phyloP scores from a whole-genome alignment of 2,888 invertebrate species.

The Gastrophysa polygoni region DNA sequence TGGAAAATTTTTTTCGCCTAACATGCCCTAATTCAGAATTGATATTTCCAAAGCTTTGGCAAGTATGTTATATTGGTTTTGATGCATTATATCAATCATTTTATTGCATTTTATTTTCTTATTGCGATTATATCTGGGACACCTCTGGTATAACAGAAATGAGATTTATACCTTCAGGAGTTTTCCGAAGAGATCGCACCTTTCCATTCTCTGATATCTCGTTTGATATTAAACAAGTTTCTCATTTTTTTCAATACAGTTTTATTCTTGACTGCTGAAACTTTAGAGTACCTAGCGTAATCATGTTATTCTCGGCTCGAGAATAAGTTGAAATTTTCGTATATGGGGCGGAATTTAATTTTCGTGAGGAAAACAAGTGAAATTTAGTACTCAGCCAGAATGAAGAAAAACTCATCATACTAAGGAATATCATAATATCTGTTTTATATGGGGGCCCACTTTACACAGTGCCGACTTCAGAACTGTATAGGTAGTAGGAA shows the following conservation, averaged over 20 bases:
- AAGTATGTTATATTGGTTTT: no score
- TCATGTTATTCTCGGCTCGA: constrained; percentile 36
- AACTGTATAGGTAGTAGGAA: no score
- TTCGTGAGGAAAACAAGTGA: constrained; percentile 54
- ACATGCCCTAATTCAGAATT: no score
- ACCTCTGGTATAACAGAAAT: no score
- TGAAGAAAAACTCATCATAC: constrained; percentile 58
- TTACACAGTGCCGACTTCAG: constrained; percentile 17
- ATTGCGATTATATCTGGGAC: no score
- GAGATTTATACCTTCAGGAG: no score
- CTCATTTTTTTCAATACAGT: constrained; percentile 36
- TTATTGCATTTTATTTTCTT: no score
- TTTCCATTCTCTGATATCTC: constrained; percentile 20
- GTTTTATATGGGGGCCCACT: constrained; percentile 55
- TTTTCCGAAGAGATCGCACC: no score
- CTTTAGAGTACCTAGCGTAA: constrained; percentile 39
- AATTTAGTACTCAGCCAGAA: constrained; percentile 57
- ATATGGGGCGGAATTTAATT: constrained; percentile 53
- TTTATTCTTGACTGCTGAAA: constrained; percentile 35
- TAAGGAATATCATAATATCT: constrained; percentile 56
- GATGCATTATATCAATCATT: no score
- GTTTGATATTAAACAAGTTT: constrained; percentile 39
- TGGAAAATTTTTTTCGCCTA: no score
- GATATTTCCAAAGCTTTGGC: no score
- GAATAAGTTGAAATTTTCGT: constrained; percentile 38